phyloP scores from a whole-genome alignment of 1,140 invertebrate genomes.

The Melitaea cinxia region DNA sequence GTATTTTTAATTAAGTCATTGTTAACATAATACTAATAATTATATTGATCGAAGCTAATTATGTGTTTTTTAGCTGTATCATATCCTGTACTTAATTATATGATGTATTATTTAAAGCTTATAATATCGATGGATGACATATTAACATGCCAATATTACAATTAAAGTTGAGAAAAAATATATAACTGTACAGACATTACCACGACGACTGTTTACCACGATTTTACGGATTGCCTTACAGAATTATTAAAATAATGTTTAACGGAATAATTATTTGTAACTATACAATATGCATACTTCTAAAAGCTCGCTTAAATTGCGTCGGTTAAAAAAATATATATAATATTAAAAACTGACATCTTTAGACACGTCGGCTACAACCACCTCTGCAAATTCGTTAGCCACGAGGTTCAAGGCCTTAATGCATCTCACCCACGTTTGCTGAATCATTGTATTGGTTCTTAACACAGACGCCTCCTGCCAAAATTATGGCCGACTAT shows the following conservation, averaged over 20 bases:
- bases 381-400: slow-evolving; percentile 26
- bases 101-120: no score
- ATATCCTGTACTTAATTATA: no score
- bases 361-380: slow-evolving; percentile 15
- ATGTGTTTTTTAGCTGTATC: not conserved
- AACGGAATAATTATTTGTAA: no score
- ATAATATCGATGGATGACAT: no score
- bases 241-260: no score
- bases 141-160: no score
- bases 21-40: not conserved
- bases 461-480: slow-evolving; percentile 48
- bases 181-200: no score
- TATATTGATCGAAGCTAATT: not conserved
- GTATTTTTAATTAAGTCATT: slow-evolving; percentile 5
- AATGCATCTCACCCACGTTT: slow-evolving; percentile 61
- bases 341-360: slow-evolving; percentile 15
- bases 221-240: no score
- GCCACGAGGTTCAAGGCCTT: slow-evolving; percentile 54
- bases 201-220: no score
- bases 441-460: slow-evolving; percentile 60
- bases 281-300: no score
- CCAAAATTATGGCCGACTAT: slow-evolving; percentile 46
- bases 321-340: slow-evolving; percentile 1
- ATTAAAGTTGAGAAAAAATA: no score
- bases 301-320: not conserved